phyloP scores from a whole-genome alignment of 92 coral and sea anemone genomes.

The Metridium senile region DNA sequence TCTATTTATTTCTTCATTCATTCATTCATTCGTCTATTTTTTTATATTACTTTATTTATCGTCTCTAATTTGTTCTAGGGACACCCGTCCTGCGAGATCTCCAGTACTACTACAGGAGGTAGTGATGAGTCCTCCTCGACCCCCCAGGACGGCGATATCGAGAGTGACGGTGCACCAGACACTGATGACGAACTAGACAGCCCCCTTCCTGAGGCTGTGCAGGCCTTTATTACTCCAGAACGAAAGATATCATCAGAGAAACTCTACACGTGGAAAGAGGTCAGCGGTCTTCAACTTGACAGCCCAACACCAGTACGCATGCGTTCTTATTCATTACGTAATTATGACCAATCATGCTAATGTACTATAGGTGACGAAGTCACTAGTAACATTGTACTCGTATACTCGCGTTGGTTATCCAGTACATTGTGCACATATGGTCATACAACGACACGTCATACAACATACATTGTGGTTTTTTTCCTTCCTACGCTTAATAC shows the following conservation, averaged over 20 bases:
- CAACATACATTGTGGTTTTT: too few relatives aligned
- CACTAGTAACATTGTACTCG: neutral
- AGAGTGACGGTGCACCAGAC: constrained; percentile 70
- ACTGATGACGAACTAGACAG: constrained; percentile 79
- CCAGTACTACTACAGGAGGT: constrained; percentile 94
- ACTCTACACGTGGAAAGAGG: constrained; percentile 95
- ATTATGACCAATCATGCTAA: constrained; percentile 9
- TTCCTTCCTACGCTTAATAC: too few relatives aligned
- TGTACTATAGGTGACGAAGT: neutral
- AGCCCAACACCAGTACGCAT: constrained; percentile 42
- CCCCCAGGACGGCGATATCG: constrained; percentile 88
- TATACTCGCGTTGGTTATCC: neutral
- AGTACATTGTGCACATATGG: too few relatives aligned
- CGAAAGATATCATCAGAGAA: constrained; percentile 55
- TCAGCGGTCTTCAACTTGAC: constrained; percentile 35
- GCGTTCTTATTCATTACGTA: constrained; percentile 24
- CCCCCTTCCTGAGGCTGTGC: constrained; percentile 63
- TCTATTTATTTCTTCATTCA: neutral
- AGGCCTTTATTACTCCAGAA: constrained; percentile 43
- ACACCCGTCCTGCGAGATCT: constrained; percentile 61
- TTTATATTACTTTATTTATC: too few relatives aligned
- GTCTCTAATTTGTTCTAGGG: constrained; percentile 48
- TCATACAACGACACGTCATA: too few relatives aligned
- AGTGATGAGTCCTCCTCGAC: constrained; percentile 94
- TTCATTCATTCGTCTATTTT: neutral